Base-by-base conservation (phyloP, 2,888 invertebrate genomes). In the Malthinus flaveolus region DNA sequence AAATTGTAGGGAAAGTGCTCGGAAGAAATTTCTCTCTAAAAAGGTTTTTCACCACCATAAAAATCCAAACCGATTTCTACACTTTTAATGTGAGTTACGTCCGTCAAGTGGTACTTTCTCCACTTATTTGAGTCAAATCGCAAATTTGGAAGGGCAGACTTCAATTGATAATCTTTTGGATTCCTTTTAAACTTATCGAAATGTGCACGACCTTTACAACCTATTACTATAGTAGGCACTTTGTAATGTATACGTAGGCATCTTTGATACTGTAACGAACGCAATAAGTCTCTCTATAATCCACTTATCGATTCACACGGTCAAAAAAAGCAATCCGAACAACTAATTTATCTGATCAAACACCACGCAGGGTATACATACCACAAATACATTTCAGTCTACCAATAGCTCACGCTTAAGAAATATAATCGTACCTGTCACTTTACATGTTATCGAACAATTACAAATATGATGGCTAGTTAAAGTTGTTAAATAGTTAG, bases 261-360 rank as follows among this genome's bases (percentile, higher is more conserved):
- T 51, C 36, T 35, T 61, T 13, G 46, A 52, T 61, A 49, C 36
- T 62, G 5, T 23, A 23, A 23, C 23, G 23, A 67, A 62, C 62
- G 59, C 60, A 66, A 71, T 70, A 71, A 71, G 72, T 72, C 71
- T 23, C 23, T 23, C 23, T 68, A 69, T 74, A 75, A 75, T 73
- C 73, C 73, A 74, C 72, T 75, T 76, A 75, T 75, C 75, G 76
- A 75, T 76, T 76, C 76, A 76, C 76, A 76, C 76, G 76, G 75
- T 76, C 75, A 75, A 76, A 23, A 23, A 75, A 76, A 74, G 74
- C 74, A 73, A 75, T 74, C 73, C 68, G 70, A 71, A 69, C 74
- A 68, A 71, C 72, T 68, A 72, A 73, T 71, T 76, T 76, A 76
- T 76, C 76, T 75, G 76, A 76, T 76, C 71, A 70, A 75, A 75